phyloP scores from a whole-genome alignment of 1,140 invertebrate species.

The Achatina immaculata region DNA sequence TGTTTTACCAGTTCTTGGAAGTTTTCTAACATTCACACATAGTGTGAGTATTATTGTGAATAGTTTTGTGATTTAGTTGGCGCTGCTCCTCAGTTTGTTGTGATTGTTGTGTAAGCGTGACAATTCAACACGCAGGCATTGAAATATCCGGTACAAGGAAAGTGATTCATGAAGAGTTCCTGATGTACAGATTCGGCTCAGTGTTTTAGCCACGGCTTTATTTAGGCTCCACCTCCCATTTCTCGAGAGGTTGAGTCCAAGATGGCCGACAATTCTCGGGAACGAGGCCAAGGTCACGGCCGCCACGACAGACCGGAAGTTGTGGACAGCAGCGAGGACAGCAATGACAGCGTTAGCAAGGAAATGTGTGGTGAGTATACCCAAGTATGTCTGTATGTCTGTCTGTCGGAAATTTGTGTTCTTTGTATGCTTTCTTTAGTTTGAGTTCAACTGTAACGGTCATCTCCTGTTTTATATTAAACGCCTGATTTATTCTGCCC shows the following conservation, averaged over 20 bases:
- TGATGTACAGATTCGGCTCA: background rate
- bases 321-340: slow-evolving; percentile 22
- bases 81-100: background rate
- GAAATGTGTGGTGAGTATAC: slow-evolving; percentile 5
- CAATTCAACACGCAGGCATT: background rate
- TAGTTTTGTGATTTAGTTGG: background rate
- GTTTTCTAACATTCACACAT: background rate
- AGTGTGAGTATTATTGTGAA: background rate
- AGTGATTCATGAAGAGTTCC: background rate
- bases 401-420: background rate
- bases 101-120: background rate
- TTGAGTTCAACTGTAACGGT: too few relatives aligned
- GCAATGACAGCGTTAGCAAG: background rate
- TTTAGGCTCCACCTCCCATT: background rate
- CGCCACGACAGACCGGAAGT: slow-evolving; percentile 26
- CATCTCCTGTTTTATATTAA: too few relatives aligned
- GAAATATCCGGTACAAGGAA: background rate
- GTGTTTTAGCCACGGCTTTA: background rate
- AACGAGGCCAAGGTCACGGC: background rate
- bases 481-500: too few relatives aligned
- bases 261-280: slow-evolving; percentile 6
- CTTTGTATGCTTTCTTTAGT: too few relatives aligned
- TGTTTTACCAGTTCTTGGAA: background rate
- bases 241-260: background rate
- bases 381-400: background rate